Conservation (phyloP, 2,888 invertebrate species). For the Xanthorhoe spadicearia region DNA sequence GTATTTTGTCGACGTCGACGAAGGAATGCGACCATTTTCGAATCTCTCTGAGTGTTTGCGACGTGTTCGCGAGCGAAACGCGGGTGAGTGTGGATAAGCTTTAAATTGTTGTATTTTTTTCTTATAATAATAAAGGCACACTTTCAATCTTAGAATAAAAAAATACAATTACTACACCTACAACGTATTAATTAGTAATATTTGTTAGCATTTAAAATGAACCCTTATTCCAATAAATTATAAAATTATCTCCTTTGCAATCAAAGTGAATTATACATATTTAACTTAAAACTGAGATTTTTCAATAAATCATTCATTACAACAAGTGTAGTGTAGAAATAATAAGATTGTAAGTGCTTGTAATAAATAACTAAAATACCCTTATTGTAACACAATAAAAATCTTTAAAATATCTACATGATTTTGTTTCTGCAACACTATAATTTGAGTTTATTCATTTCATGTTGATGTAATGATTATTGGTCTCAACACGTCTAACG, state of each 20-base stretch:
- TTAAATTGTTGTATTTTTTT: too few relatives aligned
- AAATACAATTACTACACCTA: background rate
- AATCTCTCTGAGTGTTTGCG: too few relatives aligned
- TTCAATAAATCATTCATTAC: too few relatives aligned
- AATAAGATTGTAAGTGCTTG: background rate
- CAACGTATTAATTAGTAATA: background rate
- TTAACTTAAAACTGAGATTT: background rate
- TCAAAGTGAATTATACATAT: background rate
- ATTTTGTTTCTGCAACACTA: constrained; percentile 3
- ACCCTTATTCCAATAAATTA: constrained; percentile 7
- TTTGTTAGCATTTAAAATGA: background rate
- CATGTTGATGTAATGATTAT: background rate
- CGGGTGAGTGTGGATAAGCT: too few relatives aligned
- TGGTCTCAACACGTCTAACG: background rate
- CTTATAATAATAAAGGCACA: constrained; percentile 1
- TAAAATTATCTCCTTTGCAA: constrained; percentile 13
- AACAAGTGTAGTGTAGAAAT: background rate
- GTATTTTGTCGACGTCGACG: too few relatives aligned
- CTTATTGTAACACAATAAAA: constrained; percentile 1
- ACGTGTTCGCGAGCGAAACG: too few relatives aligned
- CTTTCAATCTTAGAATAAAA: constrained; percentile 1
- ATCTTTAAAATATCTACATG: constrained; percentile 8
- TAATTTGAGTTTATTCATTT: constrained; percentile 1
- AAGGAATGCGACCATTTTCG: too few relatives aligned
- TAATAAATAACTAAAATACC: constrained; percentile 14